Evolutionary conservation across 2,888 invertebrate genomes (phyloP).

Genomic region (Desoria tigrina): DNA sequence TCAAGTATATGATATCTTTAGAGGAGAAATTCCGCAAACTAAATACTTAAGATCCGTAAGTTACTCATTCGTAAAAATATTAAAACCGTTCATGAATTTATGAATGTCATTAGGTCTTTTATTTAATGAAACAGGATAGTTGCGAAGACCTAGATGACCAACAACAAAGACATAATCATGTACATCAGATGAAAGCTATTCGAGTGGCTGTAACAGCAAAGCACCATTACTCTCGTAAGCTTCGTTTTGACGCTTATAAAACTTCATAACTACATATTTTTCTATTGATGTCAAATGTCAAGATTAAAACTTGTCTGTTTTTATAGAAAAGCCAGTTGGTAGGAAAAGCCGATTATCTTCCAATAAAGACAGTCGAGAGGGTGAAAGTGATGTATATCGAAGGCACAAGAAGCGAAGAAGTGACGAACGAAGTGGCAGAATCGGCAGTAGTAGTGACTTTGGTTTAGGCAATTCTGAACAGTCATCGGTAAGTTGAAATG

Average conservation of each 20-base stretch:
- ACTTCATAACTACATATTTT: not conserved
- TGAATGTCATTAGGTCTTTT: slow-evolving; percentile 1
- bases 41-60: slow-evolving; percentile 72
- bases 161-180: slow-evolving; percentile 46
- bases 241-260: too few species aligned
- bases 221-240: slow-evolving; percentile 39
- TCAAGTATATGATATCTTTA: slow-evolving; percentile 85
- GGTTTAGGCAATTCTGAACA: not conserved
- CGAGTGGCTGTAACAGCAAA: slow-evolving; percentile 43
- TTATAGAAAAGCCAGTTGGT: slow-evolving; percentile 21
- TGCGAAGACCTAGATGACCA: slow-evolving; percentile 47
- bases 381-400: slow-evolving; percentile 42
- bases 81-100: too few species aligned
- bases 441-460: not conserved
- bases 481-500: slow-evolving; percentile 16
- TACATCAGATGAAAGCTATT: slow-evolving; percentile 32
- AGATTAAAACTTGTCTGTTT: not conserved
- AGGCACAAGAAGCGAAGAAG: slow-evolving; percentile 50
- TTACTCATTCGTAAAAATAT: slow-evolving; percentile 31
- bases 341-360: slow-evolving; percentile 34
- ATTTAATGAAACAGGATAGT: slow-evolving; percentile 33
- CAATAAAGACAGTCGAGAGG: slow-evolving; percentile 38
- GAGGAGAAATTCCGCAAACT: slow-evolving; percentile 84
- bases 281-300: not conserved
- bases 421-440: slow-evolving; percentile 40